Evolutionary conservation across 2,113 vertebrate species (phyloP), one percentile per base, ranked within the genome.

Genomic region (Peromyscus maniculatus): DNA sequence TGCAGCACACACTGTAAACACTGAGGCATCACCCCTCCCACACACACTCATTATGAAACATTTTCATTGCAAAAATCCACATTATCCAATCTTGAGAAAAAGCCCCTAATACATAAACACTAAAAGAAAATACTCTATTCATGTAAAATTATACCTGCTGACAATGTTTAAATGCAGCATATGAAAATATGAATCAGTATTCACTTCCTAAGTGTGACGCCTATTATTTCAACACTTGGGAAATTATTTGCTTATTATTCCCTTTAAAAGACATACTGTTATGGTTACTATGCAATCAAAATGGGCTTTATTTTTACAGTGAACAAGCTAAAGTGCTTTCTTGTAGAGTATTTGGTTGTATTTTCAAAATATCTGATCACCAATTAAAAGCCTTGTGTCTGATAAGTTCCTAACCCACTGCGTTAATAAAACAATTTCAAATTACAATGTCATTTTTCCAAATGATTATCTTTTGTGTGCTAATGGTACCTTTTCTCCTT

Each of bases 231-330:
- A 79, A 87, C 79, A 69, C 86, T 80, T 86, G 91, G 89, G 57
- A 55, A 94, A 94, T 80, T 83, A 94, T 79, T 91, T 72, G 26
- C 66, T 93, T 87, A 87, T 72, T 92, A 94, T 90, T 92, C 84
- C 72, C 6, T 90, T 94, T 75, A 79, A 84, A 94, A 89, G 31
- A 86, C n/a, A 21, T 71, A 90, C 84, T 87, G 78, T 75, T 90
- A 94, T 75, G 71, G 79, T 96, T 90, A 59, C 84, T n/a, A 28
- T 55, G 86, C 66, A 59, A 79, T 78, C 57, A 90, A 92, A 90
- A 62, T 69, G 72, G 69, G 49, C 78, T 94, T 72, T 87, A 55
- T 87, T 96, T 94, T 92, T 79, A 52, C 57, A 90, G 72, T 75
- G 92, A 75, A 24, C 57, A 49, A 36, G n/a, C 74, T 82, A 26